phyloP scores from a whole-genome alignment of 2,797 vertebrate species.

The Odontamblyopus rebecca region DNA sequence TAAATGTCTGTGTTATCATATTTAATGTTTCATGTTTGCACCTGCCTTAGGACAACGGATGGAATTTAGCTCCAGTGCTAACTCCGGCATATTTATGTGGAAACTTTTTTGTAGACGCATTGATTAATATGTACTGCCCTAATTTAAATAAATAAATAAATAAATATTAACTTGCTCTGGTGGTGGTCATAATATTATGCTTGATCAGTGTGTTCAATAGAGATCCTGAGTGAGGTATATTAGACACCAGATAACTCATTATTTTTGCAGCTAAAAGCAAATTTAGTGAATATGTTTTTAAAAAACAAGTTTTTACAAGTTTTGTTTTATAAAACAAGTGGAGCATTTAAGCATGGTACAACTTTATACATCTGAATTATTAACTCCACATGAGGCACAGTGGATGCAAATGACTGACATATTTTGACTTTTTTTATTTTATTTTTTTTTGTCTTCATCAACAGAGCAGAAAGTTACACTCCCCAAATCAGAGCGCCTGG shows the following conservation, averaged over 20 bases:
- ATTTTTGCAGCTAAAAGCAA: conserved; percentile 19
- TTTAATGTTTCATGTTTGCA: too few relatives aligned
- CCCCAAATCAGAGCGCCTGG: conserved; percentile 46
- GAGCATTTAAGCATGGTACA: conserved; percentile 21
- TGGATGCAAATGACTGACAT: conserved; percentile 52
- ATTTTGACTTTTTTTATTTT: conserved; percentile 22
- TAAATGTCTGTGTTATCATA: too few relatives aligned
- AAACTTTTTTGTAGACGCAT: too few relatives aligned
- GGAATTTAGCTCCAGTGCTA: too few relatives aligned
- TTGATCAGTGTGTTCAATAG: too few relatives aligned
- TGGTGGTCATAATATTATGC: too few relatives aligned
- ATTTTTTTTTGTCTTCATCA: conserved; percentile 51
- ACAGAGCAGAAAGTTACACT: conserved; percentile 65
- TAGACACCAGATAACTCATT: neutral
- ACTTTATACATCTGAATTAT: conserved; percentile 29
- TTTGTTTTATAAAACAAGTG: conserved; percentile 20
- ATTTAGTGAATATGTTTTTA: conserved; percentile 1
- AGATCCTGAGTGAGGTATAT: too few relatives aligned
- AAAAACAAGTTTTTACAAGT: conserved; percentile 14
- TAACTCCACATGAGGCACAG: conserved; percentile 40
- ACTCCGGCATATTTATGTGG: too few relatives aligned
- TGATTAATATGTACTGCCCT: too few relatives aligned
- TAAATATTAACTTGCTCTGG: too few relatives aligned
- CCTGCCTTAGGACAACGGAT: too few relatives aligned
- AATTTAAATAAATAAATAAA: too few relatives aligned